phyloP scores from a whole-genome alignment of 2,888 invertebrate genomes.

The Melanchra persicariae region DNA sequence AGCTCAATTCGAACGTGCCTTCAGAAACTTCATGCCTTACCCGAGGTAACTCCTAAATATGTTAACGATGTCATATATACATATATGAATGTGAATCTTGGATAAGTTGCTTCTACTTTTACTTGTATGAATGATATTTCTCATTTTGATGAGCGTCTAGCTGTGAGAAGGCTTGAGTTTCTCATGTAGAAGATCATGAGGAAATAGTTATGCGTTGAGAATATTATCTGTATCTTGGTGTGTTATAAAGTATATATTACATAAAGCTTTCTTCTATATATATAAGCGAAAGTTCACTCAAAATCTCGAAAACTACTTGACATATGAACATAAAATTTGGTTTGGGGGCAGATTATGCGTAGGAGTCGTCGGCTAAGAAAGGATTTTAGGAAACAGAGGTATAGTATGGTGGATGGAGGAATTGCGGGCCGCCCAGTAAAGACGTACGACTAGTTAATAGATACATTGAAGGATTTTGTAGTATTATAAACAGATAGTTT shows the following conservation, averaged over 20 bases:
- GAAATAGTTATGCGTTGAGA: conserved; percentile 22
- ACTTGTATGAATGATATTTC: conserved; percentile 45
- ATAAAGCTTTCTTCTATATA: no score
- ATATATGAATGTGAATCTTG: conserved; percentile 61
- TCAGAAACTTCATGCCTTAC: conserved; percentile 50
- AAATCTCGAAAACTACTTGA: no score
- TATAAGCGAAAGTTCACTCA: no score
- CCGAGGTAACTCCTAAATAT: conserved; percentile 61
- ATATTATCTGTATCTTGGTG: neutral
- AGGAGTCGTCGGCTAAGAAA: no score
- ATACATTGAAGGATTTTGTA: neutral
- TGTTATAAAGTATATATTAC: no score
- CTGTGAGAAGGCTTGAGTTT: conserved; percentile 16
- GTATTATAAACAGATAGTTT: neutral
- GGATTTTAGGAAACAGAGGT: no score
- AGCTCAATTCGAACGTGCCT: conserved; percentile 52
- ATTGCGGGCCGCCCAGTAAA: no score
- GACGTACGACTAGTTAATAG: neutral
- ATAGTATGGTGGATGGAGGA: no score
- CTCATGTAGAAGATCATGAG: conserved; percentile 17
- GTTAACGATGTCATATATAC: conserved; percentile 63
- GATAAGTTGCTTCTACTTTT: conserved; percentile 51
- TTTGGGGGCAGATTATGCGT: no score
- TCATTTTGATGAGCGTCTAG: conserved; percentile 55
- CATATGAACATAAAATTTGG: no score